Conservation (phyloP, 2,113 vertebrate species). For the Eira barbara region DNA sequence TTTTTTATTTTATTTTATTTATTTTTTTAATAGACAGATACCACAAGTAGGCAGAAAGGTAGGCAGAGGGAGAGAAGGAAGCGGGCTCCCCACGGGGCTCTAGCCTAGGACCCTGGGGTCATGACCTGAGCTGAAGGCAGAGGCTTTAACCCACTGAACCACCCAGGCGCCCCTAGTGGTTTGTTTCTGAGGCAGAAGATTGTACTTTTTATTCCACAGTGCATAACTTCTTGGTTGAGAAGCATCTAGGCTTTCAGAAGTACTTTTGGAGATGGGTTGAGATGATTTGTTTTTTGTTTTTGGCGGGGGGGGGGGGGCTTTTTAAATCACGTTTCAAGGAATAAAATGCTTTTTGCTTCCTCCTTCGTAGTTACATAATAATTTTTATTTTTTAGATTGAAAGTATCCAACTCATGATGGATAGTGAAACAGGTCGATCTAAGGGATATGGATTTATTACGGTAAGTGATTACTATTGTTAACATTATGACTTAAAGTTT, state of each 20-base stretch:
- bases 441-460: constrained; percentile 99
- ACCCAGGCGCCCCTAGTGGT: neutral
- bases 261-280: neutral
- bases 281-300: neutral
- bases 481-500: neutral
- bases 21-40: too few relatives aligned
- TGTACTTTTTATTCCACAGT: neutral
- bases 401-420: constrained; percentile 99
- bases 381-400: constrained; percentile 89
- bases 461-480: constrained; percentile 79
- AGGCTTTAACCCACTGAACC: too few relatives aligned
- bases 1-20: neutral
- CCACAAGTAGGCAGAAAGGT: too few relatives aligned
- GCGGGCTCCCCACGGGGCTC: too few relatives aligned
- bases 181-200: neutral
- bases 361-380: neutral
- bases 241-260: neutral
- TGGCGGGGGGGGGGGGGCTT: neutral
- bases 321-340: neutral
- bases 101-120: too few relatives aligned
- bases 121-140: too few relatives aligned
- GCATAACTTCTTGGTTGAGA: neutral
- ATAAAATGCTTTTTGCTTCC: neutral
- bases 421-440: constrained; percentile 94
- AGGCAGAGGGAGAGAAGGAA: too few relatives aligned